Conservation (phyloP, 2,113 vertebrate genomes). For the Diadophis punctatus region DNA sequence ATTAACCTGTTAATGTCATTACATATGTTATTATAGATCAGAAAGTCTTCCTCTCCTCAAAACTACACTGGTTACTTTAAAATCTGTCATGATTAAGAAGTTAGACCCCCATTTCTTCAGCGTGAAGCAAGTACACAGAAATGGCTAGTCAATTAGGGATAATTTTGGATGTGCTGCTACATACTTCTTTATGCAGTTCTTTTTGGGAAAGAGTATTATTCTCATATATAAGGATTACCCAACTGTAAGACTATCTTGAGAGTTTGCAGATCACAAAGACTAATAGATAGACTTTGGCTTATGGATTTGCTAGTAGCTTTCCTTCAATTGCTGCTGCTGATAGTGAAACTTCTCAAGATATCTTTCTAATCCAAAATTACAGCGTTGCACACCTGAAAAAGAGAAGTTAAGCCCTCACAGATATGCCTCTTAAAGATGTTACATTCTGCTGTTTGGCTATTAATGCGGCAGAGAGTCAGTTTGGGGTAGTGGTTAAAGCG, state of each 20-base stretch:
- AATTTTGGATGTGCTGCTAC: not conserved
- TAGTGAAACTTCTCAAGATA: not conserved
- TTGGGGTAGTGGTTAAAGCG: not conserved
- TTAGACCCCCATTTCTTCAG: not conserved
- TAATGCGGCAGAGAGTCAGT: not conserved
- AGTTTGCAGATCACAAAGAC: not conserved
- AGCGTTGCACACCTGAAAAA: not conserved
- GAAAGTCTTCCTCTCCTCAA: not conserved
- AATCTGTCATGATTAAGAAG: not conserved
- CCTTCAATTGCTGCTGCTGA: not conserved
- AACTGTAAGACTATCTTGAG: not conserved
- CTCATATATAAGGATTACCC: not conserved
- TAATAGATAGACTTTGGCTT: not conserved
- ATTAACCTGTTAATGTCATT: not conserved
- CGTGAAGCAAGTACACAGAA: not conserved
- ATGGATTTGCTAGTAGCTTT: not conserved
- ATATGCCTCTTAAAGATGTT: not conserved
- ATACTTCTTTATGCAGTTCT: not conserved
- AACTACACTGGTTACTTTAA: not conserved
- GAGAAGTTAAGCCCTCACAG: not conserved
- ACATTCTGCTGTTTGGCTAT: not conserved
- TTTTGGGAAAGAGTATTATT: not conserved
- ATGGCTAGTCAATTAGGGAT: not conserved
- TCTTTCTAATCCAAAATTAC: not conserved
- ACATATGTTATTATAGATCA: not conserved